Base-by-base conservation (phyloP, 2,113 vertebrate genomes). In the Aleadryas rufinucha region DNA sequence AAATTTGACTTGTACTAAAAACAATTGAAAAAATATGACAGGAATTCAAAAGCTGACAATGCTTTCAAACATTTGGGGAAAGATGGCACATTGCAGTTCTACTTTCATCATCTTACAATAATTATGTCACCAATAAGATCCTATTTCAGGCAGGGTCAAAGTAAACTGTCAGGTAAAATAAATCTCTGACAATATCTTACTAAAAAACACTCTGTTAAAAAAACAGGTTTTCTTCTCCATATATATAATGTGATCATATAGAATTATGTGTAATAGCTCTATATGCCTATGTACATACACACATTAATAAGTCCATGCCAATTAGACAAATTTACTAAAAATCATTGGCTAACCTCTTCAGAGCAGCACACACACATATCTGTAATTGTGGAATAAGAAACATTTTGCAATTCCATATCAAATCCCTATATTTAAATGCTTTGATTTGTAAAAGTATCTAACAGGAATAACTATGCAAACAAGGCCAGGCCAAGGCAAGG, bases 21-120 rank as follows among this genome's bases (percentile, higher is more conserved):
- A 95, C 96, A 96, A 90, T 61, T 52, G 69, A 70, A 95, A 92
- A 94, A 97, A 95, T 92, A 95, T 94, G 94, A 94, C 93, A 95
- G 80, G 37, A 89, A 87, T 86, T 94, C 89, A 95, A 96, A 89
- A 94, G 35, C 69, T 97, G 95, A 93, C 93, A 93, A 95, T 91
- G 86, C 93, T 96, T 97, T 95, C 95, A 97, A 97, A 96, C 86
- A 96, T 93, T 90, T 84, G 59, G 68, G 24, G 33, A 86, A 89
- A 95, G 52, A 89, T 64, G 44, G 86, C 80, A 95, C 71, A 71
- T 5, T 63, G 68, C 42, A 84, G 84, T 71, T 84, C 47, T 89
- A 71, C 64, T 81, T 93, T 86, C 72, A 90, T 75, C 84, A 37
- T 68, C 33, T 87, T 95, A 95, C 47, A 97, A 81, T 93, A 93